Percentiles rank a stretch among this genome's conserved stretches.
Evolutionary conservation across 2,113 vertebrate genomes (phyloP).

Genomic region (Nothocercus nigrocapillus): DNA sequence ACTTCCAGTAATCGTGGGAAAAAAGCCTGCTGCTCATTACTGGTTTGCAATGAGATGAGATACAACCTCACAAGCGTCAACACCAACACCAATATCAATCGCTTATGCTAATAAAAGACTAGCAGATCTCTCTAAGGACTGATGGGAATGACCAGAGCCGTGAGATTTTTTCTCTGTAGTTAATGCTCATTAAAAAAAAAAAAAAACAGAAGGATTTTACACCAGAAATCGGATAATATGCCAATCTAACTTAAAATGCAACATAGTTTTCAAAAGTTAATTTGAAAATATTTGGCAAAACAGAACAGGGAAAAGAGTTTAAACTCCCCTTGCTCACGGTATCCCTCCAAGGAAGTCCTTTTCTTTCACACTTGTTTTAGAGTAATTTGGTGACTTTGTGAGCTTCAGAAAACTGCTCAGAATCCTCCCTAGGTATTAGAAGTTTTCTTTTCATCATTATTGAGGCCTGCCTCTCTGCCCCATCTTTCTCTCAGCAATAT

Average conservation of each 20-base stretch:
- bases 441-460: neutral
- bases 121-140: neutral
- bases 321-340: neutral
- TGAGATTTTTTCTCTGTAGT: neutral
- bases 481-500: neutral
- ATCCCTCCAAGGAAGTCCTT: neutral
- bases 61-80: neutral
- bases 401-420: neutral
- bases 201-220: neutral
- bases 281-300: neutral
- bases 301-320: neutral
- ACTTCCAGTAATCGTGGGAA: neutral
- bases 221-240: rapidly evolving
- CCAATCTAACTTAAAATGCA: neutral
- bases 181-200: neutral
- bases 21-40: neutral
- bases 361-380: neutral
- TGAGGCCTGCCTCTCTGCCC: neutral
- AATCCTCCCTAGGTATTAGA: neutral
- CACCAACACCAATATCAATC: no score
- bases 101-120: neutral
- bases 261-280: neutral
- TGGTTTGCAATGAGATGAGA: neutral
- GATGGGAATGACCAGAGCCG: neutral
- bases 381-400: neutral